Percentiles rank a stretch among this genome's conserved stretches.
Evolutionary conservation across 2,888 invertebrate species (phyloP).

Genomic region (Drosophila nr. perissopoda): DNA sequence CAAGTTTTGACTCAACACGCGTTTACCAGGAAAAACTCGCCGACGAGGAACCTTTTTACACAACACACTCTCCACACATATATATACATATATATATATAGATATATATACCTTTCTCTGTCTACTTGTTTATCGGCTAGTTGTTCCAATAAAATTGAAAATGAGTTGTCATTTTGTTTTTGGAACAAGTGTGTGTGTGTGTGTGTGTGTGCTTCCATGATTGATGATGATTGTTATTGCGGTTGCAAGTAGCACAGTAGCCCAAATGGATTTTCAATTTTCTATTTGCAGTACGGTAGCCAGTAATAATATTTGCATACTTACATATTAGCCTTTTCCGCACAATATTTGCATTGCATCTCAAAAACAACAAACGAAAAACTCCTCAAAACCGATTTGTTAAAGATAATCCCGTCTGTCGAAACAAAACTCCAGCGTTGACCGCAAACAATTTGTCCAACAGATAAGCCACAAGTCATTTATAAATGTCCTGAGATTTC

Average conservation of each 20-base stretch:
- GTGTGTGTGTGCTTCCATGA: constrained; percentile 39
- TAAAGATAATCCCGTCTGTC: constrained; percentile 26
- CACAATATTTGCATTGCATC: constrained; percentile 58
- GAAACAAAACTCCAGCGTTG: constrained; percentile 41
- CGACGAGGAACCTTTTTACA: constrained; percentile 55
- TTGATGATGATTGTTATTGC: constrained; percentile 64
- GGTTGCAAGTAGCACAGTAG: constrained; percentile 68
- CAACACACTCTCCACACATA: constrained; percentile 14
- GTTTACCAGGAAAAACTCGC: constrained; percentile 70
- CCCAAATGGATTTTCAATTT: constrained; percentile 67
- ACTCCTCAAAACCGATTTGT: constrained; percentile 30
- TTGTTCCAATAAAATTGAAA: constrained; percentile 67
- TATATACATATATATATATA: not conserved
- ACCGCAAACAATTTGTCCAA: constrained; percentile 74
- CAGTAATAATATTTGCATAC: constrained; percentile 75
- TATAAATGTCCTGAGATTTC: constrained; percentile 62
- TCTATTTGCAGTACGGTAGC: constrained; percentile 53
- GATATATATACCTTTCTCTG: not conserved
- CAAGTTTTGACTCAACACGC: constrained; percentile 68
- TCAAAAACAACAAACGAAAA: constrained; percentile 4
- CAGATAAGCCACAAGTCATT: constrained; percentile 60
- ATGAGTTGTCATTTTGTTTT: constrained; percentile 67
- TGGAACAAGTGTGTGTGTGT: constrained; percentile 55
- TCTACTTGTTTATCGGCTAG: constrained; percentile 44
- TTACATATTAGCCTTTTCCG: constrained; percentile 18